Evolutionary conservation across 2,797 vertebrate species (phyloP).

Genomic region (Gallinago nigripennis): DNA sequence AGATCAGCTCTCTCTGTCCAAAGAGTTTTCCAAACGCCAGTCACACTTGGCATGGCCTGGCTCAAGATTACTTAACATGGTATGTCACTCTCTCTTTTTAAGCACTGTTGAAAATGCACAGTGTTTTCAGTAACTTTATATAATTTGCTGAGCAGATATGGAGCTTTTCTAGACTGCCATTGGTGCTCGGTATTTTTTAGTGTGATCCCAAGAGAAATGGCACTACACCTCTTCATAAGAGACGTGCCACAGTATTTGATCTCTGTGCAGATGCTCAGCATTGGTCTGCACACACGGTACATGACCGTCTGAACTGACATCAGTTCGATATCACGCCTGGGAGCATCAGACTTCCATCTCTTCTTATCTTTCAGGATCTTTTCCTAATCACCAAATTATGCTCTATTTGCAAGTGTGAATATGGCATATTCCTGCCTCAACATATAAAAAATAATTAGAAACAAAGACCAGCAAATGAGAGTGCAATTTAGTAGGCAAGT

Average conservation of each 20-base stretch:
- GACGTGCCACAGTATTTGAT: not conserved
- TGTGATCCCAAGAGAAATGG: not conserved
- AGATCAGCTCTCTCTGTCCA: not conserved
- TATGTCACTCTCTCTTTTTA: not conserved
- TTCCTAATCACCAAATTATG: not conserved
- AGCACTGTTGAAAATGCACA: not conserved
- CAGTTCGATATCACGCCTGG: accelerated
- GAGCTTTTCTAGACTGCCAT: not conserved
- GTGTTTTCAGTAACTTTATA: not conserved
- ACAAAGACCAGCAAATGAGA: not conserved
- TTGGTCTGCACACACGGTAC: accelerated
- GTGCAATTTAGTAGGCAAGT: not conserved
- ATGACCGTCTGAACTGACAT: accelerated
- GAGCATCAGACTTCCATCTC: not conserved
- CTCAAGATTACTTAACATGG: not conserved
- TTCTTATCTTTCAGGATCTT: not conserved
- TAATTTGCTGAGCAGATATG: not conserved
- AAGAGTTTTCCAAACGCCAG: not conserved
- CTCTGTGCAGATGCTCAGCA: not conserved
- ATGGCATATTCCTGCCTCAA: not conserved
- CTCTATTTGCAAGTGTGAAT: not conserved
- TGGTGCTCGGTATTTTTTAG: not conserved
- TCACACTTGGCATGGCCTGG: not conserved
- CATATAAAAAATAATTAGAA: not conserved
- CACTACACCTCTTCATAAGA: not conserved